Evolutionary conservation across 2,888 invertebrate species (phyloP).

Genomic region (Scaeva pyrastri): DNA sequence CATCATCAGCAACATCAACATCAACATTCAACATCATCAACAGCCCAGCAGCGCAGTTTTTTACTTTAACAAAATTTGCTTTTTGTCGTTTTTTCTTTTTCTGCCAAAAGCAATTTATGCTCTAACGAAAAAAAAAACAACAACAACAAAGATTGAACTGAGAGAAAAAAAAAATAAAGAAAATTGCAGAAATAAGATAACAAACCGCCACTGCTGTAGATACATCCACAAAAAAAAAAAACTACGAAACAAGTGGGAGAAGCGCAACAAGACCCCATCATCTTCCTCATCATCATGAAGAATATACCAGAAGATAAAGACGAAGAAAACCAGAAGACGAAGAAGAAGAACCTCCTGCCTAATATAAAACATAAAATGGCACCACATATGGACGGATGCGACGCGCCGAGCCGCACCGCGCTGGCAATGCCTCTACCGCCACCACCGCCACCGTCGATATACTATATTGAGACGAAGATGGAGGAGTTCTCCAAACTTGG

Average conservation of each 20-base stretch:
- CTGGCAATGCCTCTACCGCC: too few relatives aligned
- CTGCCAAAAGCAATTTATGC: constrained; percentile 43
- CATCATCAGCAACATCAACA: constrained; percentile 37
- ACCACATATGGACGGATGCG: constrained; percentile 67
- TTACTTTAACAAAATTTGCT: constrained; percentile 40
- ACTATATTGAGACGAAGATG: constrained; percentile 72
- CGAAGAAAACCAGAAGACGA: constrained; percentile 1
- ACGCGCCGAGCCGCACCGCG: constrained; percentile 45
- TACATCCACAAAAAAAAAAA: constrained; percentile 27
- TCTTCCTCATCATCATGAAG: constrained; percentile 19
- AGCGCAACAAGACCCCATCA: constrained; percentile 45
- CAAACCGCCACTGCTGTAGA: constrained; percentile 57
- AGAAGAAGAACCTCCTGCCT: constrained; percentile 65
- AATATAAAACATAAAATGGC: constrained; percentile 75
- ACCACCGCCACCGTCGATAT: too few relatives aligned
- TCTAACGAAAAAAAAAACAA: constrained; percentile 5
- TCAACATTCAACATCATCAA: constrained; percentile 52
- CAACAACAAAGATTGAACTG: constrained; percentile 36
- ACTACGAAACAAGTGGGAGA: constrained; percentile 54
- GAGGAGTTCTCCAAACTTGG: constrained; percentile 74
- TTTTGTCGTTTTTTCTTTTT: not conserved
- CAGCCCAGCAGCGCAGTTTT: constrained; percentile 64
- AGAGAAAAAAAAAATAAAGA: constrained; percentile 45
- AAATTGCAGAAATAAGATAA: constrained; percentile 63
- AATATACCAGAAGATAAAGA: constrained; percentile 31